These are phyloP conservation scores for Drosophila parthenogenetica DNA, from an alignment of 2,888 invertebrate genomes.

Conservation along the genomic window DNA sequence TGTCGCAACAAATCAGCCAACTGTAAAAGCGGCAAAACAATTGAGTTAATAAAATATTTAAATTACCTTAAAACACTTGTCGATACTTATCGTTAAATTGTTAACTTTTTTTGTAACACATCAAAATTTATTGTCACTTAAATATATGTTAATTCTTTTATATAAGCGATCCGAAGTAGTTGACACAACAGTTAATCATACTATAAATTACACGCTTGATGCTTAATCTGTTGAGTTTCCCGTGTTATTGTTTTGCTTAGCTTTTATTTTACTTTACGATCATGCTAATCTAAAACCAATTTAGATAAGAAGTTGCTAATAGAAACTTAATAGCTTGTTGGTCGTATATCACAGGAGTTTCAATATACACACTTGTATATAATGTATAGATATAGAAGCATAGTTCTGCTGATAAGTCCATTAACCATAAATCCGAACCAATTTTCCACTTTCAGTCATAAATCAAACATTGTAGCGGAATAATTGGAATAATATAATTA, in stretches of 20 bases:
- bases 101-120: too few relatives aligned
- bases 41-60: conserved; percentile 8
- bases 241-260: too few relatives aligned
- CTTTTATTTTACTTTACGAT: neutral
- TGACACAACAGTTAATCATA: conserved; percentile 10
- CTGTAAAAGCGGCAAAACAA: conserved; percentile 2
- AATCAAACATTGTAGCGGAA: conserved; percentile 12
- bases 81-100: neutral
- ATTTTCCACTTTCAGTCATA: conserved; percentile 19
- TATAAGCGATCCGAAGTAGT: conserved; percentile 4
- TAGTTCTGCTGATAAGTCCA: conserved; percentile 17
- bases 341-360: conserved; percentile 4
- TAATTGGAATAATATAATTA: conserved; percentile 5
- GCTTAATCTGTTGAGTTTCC: conserved; percentile 13
- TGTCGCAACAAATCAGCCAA: conserved; percentile 9
- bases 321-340: conserved; percentile 29
- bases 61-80: conserved; percentile 10
- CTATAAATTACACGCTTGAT: conserved; percentile 6
- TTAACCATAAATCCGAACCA: conserved; percentile 19
- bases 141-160: neutral
- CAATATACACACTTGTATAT: neutral
- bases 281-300: conserved; percentile 24
- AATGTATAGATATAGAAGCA: neutral
- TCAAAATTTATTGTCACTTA: too few relatives aligned
- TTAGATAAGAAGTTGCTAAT: conserved; percentile 37